Evolutionary conservation across 1,140 invertebrate species (phyloP).

Genomic region (Lordiphosa stackelbergi): DNA sequence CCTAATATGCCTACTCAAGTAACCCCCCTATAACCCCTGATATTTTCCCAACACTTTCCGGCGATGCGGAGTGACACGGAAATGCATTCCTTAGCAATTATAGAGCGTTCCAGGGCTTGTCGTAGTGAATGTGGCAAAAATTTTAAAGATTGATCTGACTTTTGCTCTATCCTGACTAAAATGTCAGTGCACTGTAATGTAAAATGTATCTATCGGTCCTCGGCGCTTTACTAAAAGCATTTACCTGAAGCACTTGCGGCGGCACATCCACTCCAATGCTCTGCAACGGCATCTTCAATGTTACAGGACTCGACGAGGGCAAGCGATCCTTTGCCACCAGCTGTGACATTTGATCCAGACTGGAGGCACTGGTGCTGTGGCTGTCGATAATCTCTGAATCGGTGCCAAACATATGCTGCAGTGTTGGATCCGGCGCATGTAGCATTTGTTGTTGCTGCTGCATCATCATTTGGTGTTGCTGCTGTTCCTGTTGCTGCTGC

Average conservation of each 20-base stretch:
- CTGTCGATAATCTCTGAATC: conserved; percentile 37
- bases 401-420: conserved; percentile 24
- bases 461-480: conserved; percentile 78
- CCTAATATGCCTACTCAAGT: too few relatives aligned
- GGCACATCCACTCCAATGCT: conserved; percentile 85
- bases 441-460: conserved; percentile 77
- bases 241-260: conserved; percentile 87
- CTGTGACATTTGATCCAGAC: conserved; percentile 45
- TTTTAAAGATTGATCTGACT: conserved; percentile 1
- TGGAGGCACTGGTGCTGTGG: conserved; percentile 44
- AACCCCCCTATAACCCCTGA: too few relatives aligned
- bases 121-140: background rate
- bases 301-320: conserved; percentile 76
- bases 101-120: too few relatives aligned
- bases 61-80: too few relatives aligned
- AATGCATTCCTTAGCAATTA: too few relatives aligned
- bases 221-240: too few relatives aligned
- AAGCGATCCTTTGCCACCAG: conserved; percentile 33
- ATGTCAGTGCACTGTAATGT: too few relatives aligned
- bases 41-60: too few relatives aligned
- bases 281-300: conserved; percentile 79
- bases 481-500: conserved; percentile 84
- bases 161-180: too few relatives aligned
- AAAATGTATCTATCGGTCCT: too few relatives aligned
- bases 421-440: conserved; percentile 41